Evolutionary conservation across 2,113 vertebrate genomes (phyloP), one percentile per base, ranked within the genome.

Genomic region (Takifugu bimaculatus): DNA sequence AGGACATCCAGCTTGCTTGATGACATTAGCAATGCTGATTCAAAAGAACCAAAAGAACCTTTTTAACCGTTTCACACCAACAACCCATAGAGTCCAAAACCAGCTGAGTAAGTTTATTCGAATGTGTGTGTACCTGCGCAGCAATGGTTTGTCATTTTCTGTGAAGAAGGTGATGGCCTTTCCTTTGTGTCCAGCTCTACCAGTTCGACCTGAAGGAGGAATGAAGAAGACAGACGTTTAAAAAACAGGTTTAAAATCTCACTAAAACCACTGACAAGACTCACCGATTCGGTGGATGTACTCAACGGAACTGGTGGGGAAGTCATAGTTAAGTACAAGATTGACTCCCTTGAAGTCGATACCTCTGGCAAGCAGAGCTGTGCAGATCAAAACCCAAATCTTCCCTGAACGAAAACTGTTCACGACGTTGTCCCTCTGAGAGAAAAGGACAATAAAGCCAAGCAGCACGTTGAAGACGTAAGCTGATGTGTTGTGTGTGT

Each of bases 321-420:
- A 93, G 80, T 99, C 96, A 0, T 96, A 99, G 70, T 99, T 99
- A 79, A 99, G 91, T 48, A 99, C 96, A 57, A 98, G 89, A 20
- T 96, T 97, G 66, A 98, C 92, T 2, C 96, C 96, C 90, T 98
- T 98, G 87, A 99, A 98, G 85, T 99, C 96, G 49, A 99, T 98
- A 26, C 96, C 96, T 87, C 96, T 91, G 63, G 96, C 95, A 28
- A 98, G 87, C 45, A 99, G 85, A 2, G 95, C 95, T 0, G 96
- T 98, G 87, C 96, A 98, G 85, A 99, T 97, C 70, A 99, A 89
- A 69, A 98, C 94, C 96, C 96, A 99, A 76, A 99, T 98, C 78
- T 96, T 96, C 12, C 96, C 96, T 0, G 94, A 92, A 85, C 96
- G 93, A 78, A 99, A 99, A 79, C 93, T 94, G 75, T 70, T 91